Percentiles rank a stretch among this genome's conserved stretches.
Conservation (phyloP, 2,113 vertebrate genomes). For the Rhea pennata region DNA sequence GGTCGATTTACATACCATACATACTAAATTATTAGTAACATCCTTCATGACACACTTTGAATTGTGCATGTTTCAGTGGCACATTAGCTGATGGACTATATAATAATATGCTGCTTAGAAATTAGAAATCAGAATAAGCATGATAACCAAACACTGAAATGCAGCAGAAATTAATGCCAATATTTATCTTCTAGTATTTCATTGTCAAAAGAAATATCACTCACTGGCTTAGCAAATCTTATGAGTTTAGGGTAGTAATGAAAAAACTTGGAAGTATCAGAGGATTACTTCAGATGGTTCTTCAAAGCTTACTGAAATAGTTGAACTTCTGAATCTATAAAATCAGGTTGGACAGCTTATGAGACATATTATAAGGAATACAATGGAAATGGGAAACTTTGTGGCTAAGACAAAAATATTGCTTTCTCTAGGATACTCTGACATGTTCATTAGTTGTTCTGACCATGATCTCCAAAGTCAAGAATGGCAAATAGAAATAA, state of each 20-base stretch:
- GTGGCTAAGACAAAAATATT: neutral
- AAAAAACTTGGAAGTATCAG: neutral
- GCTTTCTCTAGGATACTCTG: neutral
- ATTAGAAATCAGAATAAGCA: neutral
- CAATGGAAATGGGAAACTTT: neutral
- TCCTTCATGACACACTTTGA: neutral
- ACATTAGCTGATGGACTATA: neutral
- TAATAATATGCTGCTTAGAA: neutral
- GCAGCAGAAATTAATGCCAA: neutral
- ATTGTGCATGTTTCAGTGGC: neutral
- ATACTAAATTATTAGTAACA: neutral
- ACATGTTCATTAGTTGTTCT: slow-evolving; percentile 7
- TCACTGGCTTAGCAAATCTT: neutral
- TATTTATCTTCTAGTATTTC: neutral
- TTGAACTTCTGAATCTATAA: neutral
- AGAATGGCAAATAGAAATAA: slow-evolving; percentile 26
- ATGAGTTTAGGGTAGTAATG: neutral
- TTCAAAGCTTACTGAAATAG: neutral
- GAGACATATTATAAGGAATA: neutral
- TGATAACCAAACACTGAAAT: neutral
- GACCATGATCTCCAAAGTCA: neutral
- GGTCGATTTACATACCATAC: neutral
- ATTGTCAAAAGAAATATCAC: neutral
- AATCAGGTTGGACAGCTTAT: neutral
- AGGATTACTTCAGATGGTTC: neutral